phyloP scores from a whole-genome alignment of 2,113 vertebrate genomes.

The Solea solea region DNA sequence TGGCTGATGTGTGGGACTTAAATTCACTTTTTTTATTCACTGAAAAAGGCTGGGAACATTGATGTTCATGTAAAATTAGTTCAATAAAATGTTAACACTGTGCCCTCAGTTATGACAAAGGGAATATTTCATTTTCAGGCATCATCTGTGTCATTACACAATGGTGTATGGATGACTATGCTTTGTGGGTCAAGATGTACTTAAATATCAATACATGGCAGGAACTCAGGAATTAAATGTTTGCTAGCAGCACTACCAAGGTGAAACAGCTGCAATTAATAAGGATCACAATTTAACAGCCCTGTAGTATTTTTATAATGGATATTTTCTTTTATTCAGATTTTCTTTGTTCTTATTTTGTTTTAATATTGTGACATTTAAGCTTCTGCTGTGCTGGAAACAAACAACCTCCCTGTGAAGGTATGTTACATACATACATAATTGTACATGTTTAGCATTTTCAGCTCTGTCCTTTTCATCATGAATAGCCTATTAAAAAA shows the following conservation, averaged over 20 bases:
- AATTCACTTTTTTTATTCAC: conserved; percentile 28
- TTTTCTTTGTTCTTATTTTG: background rate
- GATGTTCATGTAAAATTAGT: background rate
- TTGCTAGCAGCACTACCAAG: background rate
- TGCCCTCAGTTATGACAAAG: background rate
- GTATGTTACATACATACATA: too few relatives aligned
- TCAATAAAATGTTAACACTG: background rate
- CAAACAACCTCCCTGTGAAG: too few relatives aligned
- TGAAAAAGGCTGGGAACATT: conserved; percentile 4
- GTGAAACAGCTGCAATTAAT: background rate
- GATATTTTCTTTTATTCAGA: background rate
- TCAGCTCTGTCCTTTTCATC: background rate
- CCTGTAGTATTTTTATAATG: background rate
- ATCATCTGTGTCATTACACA: background rate
- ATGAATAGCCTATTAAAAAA: background rate
- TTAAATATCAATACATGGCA: background rate
- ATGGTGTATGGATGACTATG: background rate
- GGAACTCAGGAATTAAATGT: background rate
- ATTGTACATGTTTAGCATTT: background rate
- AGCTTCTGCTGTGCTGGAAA: background rate
- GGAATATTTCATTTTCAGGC: background rate
- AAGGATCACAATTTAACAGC: background rate
- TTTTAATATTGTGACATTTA: background rate
- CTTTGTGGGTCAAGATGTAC: background rate
- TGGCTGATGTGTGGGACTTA: conserved; percentile 20